A percentile compares a stretch with the other conserved stretches of the same genome.
phyloP scores from a whole-genome alignment of 2,888 invertebrate species.

The Thereva unica region DNA sequence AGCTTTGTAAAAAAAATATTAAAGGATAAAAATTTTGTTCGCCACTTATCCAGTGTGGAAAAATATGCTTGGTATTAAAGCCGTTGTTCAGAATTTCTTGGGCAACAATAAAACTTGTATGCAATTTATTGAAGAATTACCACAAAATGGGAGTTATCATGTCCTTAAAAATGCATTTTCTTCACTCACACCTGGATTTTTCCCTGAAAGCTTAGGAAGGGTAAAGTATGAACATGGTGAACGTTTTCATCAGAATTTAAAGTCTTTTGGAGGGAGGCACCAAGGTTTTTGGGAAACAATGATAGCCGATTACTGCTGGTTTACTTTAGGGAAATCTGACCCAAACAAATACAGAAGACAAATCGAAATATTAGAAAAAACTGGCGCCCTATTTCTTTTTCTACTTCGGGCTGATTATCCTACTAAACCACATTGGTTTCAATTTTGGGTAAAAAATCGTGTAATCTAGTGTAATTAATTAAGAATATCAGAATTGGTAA shows the following conservation, averaged over 20 bases:
- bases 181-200: neutral
- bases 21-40: slow-evolving; percentile 17
- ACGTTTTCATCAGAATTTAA: too few species aligned
- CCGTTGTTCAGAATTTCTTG: neutral
- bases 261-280: slow-evolving; percentile 44
- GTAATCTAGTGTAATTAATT: neutral
- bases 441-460: neutral
- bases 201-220: neutral
- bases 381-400: neutral
- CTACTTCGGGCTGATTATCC: neutral
- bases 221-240: slow-evolving; percentile 43
- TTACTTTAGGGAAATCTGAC: slow-evolving; percentile 1
- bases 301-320: too few species aligned
- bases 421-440: neutral
- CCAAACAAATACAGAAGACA: neutral
- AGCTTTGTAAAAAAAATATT: slow-evolving; percentile 1
- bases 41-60: too few species aligned
- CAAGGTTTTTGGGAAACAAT: slow-evolving; percentile 42
- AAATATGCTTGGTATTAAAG: slow-evolving; percentile 18
- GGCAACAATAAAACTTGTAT: slow-evolving; percentile 9
- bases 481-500: too few species aligned
- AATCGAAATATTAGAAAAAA: neutral
- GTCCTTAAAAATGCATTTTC: slow-evolving; percentile 22
- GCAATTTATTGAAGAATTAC: slow-evolving; percentile 1
- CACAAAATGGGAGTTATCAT: slow-evolving; percentile 14